Evolutionary conservation across 2,888 invertebrate species (phyloP), one percentile per base, ranked within the genome.

Genomic region (Parnassius smintheus): DNA sequence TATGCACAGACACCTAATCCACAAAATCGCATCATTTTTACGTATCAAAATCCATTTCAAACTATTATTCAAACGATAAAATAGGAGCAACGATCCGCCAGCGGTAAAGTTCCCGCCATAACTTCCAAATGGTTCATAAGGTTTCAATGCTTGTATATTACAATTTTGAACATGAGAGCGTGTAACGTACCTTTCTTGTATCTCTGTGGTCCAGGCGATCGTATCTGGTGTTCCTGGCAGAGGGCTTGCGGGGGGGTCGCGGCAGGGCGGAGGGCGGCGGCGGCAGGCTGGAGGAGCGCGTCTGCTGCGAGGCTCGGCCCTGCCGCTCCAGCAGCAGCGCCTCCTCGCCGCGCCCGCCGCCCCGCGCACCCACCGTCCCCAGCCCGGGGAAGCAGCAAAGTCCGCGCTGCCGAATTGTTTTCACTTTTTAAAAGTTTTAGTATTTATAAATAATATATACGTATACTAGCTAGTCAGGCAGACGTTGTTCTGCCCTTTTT

Each of bases 301-400:
- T 95, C 75, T 95, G 94, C 81, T 96, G 96, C 44, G 95, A 95
- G 62, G 95, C 95, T 55, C 95, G 92, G 0, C 96, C 96, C 76
- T 96, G 96, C 68, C 96, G 94, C 86, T 96, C 96, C 70, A 96
- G 85, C 68, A 96, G 92, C 75, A 95, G 85, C 77, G 96, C 95
- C 74, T 95, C 95, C 75, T 94, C 95, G 70, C 86, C 61, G 89
- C 76, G 93, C 92, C 77, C 86, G 86, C 68, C 90, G 78, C 67
- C 92, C 79, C 70, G 90, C 81, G 66, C 92, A 78, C 72, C 92
- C 83, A 70, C 72, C 8, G 58, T 80, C 80, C 70, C 86, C 88
- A 76, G 88, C 76, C 56, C 89, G 87, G 67, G 96, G 95, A 96
- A 96, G 93, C 96, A 96, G 94, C 96, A 96, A 78, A 96, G 94